A percentile compares a stretch with the other conserved stretches of the same genome.
Conservation (phyloP, 2,888 invertebrate species). For the Lissonota sp. region DNA sequence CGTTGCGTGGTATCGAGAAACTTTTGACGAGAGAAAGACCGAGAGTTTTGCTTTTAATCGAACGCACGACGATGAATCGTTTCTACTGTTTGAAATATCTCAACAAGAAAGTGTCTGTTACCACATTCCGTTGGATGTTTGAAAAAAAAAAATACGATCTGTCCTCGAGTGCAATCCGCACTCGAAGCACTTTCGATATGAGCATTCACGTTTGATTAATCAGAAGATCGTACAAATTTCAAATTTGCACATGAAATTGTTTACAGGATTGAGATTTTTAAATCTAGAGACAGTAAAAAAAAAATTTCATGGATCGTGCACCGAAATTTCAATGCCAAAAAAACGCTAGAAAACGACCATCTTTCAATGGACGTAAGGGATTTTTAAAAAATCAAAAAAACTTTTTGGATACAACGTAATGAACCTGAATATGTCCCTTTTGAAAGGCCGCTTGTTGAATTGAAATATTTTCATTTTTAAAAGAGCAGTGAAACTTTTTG, state of each 20-base stretch:
- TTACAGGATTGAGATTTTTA: no score
- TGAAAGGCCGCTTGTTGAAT: no score
- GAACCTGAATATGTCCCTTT: no score
- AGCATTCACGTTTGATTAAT: background rate
- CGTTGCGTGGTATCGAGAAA: slow-evolving; percentile 33
- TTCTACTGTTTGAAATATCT: slow-evolving; percentile 56
- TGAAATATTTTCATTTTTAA: no score
- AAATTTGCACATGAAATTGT: background rate
- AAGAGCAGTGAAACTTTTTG: no score
- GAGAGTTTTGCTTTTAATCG: slow-evolving; percentile 34
- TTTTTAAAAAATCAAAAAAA: no score
- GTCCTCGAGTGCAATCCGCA: slow-evolving; percentile 32
- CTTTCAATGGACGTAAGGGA: no score
- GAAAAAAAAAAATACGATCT: slow-evolving; percentile 20
- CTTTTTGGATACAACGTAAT: no score
- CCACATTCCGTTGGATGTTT: slow-evolving; percentile 39
- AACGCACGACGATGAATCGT: slow-evolving; percentile 62
- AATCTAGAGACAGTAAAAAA: background rate
- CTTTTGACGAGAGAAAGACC: slow-evolving; percentile 17
- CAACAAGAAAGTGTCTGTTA: slow-evolving; percentile 64
- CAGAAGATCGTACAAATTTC: background rate
- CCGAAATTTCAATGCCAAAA: no score
- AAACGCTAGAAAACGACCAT: no score
- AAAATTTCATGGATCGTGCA: no score
- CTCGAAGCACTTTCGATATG: slow-evolving; percentile 32